These are phyloP conservation scores for Mythimna vitellina DNA, from an alignment of 2,888 invertebrate species.

Conservation along the genomic window DNA sequence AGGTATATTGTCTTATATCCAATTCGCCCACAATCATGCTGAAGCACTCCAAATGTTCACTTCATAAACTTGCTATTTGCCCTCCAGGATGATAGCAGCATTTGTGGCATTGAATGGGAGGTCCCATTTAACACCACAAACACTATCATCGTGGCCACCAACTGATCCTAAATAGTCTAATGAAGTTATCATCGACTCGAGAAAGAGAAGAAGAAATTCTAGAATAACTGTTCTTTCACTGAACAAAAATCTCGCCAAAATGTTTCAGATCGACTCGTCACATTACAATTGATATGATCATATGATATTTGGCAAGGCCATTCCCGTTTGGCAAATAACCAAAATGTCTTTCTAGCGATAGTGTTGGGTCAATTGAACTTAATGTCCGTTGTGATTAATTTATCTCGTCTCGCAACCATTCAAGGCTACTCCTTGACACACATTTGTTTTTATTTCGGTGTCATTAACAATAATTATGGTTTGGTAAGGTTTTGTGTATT, in stretches of 20 bases:
- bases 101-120: too few relatives aligned
- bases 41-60: too few relatives aligned
- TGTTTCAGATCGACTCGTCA: constrained; percentile 14
- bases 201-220: neutral
- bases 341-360: constrained; percentile 56
- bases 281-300: constrained; percentile 48
- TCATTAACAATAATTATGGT: too few relatives aligned
- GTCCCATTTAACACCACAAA: too few relatives aligned
- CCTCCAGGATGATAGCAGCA: too few relatives aligned
- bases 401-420: constrained; percentile 29
- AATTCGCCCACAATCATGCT: too few relatives aligned
- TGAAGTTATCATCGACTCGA: too few relatives aligned
- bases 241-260: constrained; percentile 1
- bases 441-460: constrained; percentile 16
- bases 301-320: constrained; percentile 51
- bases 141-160: too few relatives aligned
- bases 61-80: too few relatives aligned
- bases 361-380: constrained; percentile 50
- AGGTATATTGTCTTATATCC: too few relatives aligned
- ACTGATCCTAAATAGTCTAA: too few relatives aligned
- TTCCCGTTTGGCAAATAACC: constrained; percentile 62
- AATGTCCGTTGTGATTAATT: constrained; percentile 47
- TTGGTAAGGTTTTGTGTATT: too few relatives aligned
- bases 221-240: neutral
- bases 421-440: constrained; percentile 23